A percentile compares a stretch with the other conserved stretches of the same genome.
Conservation (phyloP, 1,140 invertebrate species). For the Kradibia gibbosae region DNA sequence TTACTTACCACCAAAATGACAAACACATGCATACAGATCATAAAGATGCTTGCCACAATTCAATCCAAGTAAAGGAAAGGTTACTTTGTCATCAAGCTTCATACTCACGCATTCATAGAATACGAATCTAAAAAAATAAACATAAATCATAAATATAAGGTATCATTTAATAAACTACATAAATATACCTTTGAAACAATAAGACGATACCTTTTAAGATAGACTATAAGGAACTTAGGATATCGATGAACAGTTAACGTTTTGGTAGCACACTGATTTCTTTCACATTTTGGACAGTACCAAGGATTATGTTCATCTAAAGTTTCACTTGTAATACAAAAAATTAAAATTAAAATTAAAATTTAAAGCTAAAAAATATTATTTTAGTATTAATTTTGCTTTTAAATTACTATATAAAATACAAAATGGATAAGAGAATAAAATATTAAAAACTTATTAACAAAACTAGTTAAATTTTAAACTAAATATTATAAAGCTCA, state of each 20-base stretch:
- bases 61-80: slow-evolving; percentile 77
- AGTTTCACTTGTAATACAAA: slow-evolving; percentile 74
- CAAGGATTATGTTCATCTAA: slow-evolving; percentile 82
- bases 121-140: slow-evolving; percentile 75
- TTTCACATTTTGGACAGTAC: slow-evolving; percentile 80
- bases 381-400: too few species aligned
- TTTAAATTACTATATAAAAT: too few species aligned
- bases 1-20: slow-evolving; percentile 80
- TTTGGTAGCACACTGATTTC: slow-evolving; percentile 81
- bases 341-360: slow-evolving; percentile 43
- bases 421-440: too few species aligned
- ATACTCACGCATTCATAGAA: slow-evolving; percentile 80
- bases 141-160: slow-evolving; percentile 29
- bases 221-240: slow-evolving; percentile 81
- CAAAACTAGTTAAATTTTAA: too few species aligned
- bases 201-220: slow-evolving; percentile 77
- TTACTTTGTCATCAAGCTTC: slow-evolving; percentile 80
- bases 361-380: too few species aligned
- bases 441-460: too few species aligned
- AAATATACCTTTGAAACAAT: background rate
- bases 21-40: slow-evolving; percentile 81
- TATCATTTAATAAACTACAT: background rate
- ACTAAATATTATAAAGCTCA: too few species aligned
- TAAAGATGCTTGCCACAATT: slow-evolving; percentile 73
- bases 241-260: slow-evolving; percentile 80